Conservation (phyloP, 2,113 vertebrate species). For the Ornithorhynchus anatinus region DNA sequence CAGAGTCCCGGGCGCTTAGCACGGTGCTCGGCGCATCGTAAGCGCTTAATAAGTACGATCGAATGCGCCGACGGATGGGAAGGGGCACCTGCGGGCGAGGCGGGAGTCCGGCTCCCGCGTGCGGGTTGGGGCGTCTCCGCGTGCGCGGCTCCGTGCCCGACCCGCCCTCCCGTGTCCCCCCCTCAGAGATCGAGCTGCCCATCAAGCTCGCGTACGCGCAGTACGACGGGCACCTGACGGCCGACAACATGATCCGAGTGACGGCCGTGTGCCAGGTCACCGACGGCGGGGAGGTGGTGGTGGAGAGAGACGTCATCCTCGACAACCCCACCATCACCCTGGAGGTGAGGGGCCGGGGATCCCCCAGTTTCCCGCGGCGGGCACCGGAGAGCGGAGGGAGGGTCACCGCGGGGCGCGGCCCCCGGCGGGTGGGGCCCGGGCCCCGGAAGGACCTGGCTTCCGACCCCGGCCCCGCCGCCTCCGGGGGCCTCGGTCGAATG, state of each 20-base stretch:
- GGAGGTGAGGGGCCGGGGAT: conserved; percentile 61
- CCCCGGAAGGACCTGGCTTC: not conserved
- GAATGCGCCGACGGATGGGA: too few relatives aligned
- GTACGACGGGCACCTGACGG: conserved; percentile 70
- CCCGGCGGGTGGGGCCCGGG: not conserved
- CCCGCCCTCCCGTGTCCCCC: not conserved
- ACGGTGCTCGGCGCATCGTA: too few relatives aligned
- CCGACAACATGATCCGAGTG: conserved; percentile 71
- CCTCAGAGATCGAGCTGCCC: conserved; percentile 64
- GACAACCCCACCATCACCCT: conserved; percentile 67
- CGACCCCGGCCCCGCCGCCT: not conserved
- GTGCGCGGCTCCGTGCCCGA: too few relatives aligned
- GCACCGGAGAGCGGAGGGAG: not conserved
- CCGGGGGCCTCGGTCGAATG: not conserved
- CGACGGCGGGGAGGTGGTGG: conserved; percentile 57
- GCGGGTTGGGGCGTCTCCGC: too few relatives aligned
- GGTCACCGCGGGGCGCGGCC: not conserved
- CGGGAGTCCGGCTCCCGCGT: too few relatives aligned
- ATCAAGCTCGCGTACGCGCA: conserved; percentile 64
- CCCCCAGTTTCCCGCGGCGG: not conserved
- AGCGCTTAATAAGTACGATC: too few relatives aligned
- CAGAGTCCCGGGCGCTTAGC: too few relatives aligned
- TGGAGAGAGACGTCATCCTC: conserved; percentile 64
- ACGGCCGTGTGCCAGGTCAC: conserved; percentile 70
- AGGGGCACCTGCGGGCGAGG: too few relatives aligned